Evolutionary conservation across 2,888 invertebrate species (phyloP).

Genomic region (Tipula helvola): DNA sequence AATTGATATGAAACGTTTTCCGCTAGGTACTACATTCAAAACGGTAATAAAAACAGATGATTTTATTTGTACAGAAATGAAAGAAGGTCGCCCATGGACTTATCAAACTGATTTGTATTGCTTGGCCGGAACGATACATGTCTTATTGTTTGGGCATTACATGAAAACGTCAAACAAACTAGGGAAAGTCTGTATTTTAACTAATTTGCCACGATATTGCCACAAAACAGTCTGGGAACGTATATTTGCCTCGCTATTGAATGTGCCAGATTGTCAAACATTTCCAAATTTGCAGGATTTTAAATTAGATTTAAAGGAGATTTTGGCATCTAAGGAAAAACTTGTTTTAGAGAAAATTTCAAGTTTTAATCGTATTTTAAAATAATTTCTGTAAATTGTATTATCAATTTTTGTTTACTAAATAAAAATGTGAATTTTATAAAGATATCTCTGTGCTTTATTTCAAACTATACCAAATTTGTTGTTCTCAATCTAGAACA

Average conservation of each 20-base stretch:
- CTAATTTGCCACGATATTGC: constrained; percentile 43
- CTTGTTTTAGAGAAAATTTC: constrained; percentile 26
- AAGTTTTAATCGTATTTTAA: constrained; percentile 25
- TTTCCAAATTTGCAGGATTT: constrained; percentile 53
- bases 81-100: constrained; percentile 80
- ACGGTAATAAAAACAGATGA: constrained; percentile 46
- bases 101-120: constrained; percentile 90
- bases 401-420: too few species aligned
- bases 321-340: constrained; percentile 28
- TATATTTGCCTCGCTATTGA: constrained; percentile 68
- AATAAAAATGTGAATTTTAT: too few species aligned
- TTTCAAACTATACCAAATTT: too few species aligned
- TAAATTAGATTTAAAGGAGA: constrained; percentile 26
- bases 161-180: constrained; percentile 59
- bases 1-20: constrained; percentile 82
- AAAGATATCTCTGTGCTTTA: too few species aligned
- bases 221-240: constrained; percentile 63
- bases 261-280: constrained; percentile 63
- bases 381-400: not conserved
- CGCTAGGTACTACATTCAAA: constrained; percentile 63
- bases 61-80: constrained; percentile 84
- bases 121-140: constrained; percentile 75
- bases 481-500: not conserved
- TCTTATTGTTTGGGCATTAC: constrained; percentile 76
- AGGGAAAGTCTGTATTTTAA: constrained; percentile 28